Base-by-base conservation (phyloP, 1,140 invertebrate species). In the Dreissena rostriformis region DNA sequence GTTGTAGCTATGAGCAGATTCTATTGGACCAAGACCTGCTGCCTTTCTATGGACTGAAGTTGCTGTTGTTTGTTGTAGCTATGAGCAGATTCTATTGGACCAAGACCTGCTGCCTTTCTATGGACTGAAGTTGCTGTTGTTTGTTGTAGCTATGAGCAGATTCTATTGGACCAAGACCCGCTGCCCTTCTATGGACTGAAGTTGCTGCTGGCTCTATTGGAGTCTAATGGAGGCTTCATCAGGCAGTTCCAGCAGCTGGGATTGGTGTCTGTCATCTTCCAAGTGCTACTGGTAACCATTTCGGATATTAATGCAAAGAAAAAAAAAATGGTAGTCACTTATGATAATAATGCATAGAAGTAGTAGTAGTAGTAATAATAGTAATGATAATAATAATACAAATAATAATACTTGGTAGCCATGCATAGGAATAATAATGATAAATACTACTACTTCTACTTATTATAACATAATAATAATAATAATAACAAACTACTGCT, bases 131-230 rank as follows among this genome's bases (percentile, higher is more conserved):
- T 39, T 39, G 39, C 8, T 39, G 39, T 39, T 57, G 12, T 74
- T 6, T 55, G 49, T 78, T 88, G 15, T 75, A 92, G 92, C 70
- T 92, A 86, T 87, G 92, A 92, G 66, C 91, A 91, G 79, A 86
- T 92, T 19, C 80, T 92, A 24, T 77, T 92, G 65, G 92, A 92
- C 67, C 90, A 88, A 52, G 91, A 92, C 52, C 92, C 92, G 0
- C 82, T 92, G n/a, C 92, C 92, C 17, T 87, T 88, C 74, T 91
- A 91, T 85, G 88, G 86, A 0, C 86, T 92, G 55, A 92, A 91
- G 63, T 75, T 92, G 29, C 65, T 92, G 49, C 83, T 88, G 14
- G 86, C 88, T 24, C 66, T 92, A 39, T 78, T 92, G 19, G 90
- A 91, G 19, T 89, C 91, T 63, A 86, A 89, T 63, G 67, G 86